A percentile compares a stretch with the other conserved stretches of the same genome.
Evolutionary conservation across 2,888 invertebrate genomes (phyloP).

Genomic region (Mellilla xanthometata): DNA sequence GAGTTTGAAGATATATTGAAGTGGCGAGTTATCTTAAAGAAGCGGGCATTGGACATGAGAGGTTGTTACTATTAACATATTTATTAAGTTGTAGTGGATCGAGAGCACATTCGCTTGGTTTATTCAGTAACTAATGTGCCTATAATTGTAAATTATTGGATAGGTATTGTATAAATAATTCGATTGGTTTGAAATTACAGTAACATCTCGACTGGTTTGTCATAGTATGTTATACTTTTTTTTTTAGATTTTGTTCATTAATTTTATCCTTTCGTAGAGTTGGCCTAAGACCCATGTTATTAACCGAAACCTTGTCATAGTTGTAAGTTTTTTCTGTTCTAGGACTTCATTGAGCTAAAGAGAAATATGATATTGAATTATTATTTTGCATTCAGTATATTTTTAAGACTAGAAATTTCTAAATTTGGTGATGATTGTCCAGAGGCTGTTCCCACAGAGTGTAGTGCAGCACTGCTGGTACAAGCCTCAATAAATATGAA

Average conservation of each 20-base stretch:
- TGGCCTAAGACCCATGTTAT: constrained; percentile 64
- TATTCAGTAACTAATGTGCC: constrained; percentile 80
- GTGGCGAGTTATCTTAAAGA: constrained; percentile 68
- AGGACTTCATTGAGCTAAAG: constrained; percentile 57
- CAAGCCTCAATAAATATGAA: constrained; percentile 60
- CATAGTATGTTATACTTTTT: constrained; percentile 39
- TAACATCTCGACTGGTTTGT: constrained; percentile 54
- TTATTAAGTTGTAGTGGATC: constrained; percentile 75
- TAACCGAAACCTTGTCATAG: constrained; percentile 54
- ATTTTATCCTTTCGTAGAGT: constrained; percentile 52
- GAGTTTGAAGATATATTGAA: constrained; percentile 52
- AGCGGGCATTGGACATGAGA: constrained; percentile 72
- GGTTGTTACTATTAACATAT: constrained; percentile 61
- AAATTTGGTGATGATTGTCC: constrained; percentile 60
- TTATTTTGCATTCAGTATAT: constrained; percentile 77
- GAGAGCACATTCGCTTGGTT: constrained; percentile 76
- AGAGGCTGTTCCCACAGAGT: constrained; percentile 59
- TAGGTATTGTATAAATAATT: constrained; percentile 74
- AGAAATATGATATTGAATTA: constrained; percentile 64
- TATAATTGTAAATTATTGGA: constrained; percentile 79
- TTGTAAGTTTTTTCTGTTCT: constrained; percentile 56
- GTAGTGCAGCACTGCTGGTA: constrained; percentile 40
- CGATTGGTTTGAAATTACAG: constrained; percentile 66
- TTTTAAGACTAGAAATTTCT: too few relatives aligned
- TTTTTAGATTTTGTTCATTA: constrained; percentile 47